These are phyloP conservation scores for Acholoe squamosa DNA, from an alignment of 2,888 invertebrate species.

Conservation along the genomic window DNA sequence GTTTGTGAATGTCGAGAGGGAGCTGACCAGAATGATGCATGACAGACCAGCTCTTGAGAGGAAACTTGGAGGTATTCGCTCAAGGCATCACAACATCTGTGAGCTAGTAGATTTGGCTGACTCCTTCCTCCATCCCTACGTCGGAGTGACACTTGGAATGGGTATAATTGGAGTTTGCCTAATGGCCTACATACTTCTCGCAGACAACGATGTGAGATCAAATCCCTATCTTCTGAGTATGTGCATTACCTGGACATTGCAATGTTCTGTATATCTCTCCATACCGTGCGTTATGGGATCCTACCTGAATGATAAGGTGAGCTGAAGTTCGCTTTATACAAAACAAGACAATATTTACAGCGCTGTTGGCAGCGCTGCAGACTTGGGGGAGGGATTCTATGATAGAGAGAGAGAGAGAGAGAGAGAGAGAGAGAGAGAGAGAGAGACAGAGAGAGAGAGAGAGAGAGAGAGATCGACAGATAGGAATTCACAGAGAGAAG, in stretches of 20 bases:
- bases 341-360: not conserved
- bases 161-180: not conserved
- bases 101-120: constrained; percentile 2
- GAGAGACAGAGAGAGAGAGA: too few species aligned
- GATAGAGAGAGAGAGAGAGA: too few species aligned
- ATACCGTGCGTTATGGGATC: not conserved
- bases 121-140: not conserved
- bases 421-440: too few species aligned
- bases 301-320: not conserved
- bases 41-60: not conserved
- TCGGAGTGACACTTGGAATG: not conserved
- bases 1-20: not conserved
- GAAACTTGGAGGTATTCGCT: not conserved
- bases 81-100: not conserved
- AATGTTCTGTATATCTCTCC: not conserved
- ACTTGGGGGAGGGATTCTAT: too few species aligned
- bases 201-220: not conserved
- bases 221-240: not conserved
- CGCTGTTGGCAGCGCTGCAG: too few species aligned
- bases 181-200: not conserved
- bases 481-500: too few species aligned
- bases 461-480: too few species aligned
- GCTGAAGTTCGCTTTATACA: not conserved
- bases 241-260: not conserved
- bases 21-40: not conserved